Evolutionary conservation across 1,140 invertebrate species (phyloP), one percentile per base, ranked within the genome.

Genomic region (Paramacrobiotus metropolitanus): DNA sequence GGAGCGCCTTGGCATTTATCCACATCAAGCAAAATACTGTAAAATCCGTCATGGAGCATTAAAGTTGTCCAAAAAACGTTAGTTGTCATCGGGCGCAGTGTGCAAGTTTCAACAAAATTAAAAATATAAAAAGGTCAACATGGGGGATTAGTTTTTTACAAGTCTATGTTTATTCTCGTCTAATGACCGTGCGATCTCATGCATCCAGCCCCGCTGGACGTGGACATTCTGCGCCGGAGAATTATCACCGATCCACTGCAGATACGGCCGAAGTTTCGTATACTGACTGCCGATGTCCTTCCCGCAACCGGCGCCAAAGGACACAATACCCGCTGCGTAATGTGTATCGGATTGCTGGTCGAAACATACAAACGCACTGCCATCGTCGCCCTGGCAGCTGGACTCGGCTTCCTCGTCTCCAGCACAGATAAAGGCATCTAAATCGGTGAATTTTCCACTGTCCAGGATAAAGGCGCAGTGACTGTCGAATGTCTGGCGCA

Each of bases 201-300:
- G n/a, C n/a, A n/a, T n/a, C n/a, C n/a, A n/a, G n/a, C n/a, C n/a
- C 28, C 48, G 48, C 28, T 55, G 48, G 15, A 55, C 28, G 15
- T 15, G 15, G 15, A 55, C 48, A 4, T 15, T 28, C 15, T 9
- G 9, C 15, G 15, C 15, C 15, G 48, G 24, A 20, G 15, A 9
- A 9, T 15, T 55, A 20, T 55, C 4, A 20, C 28, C 48, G 9
- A 55, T 55, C 48, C 48, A 55, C 15, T 55, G 15, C 48, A 55
- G 24, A 28, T 55, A 55, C 4, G 15, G 15, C 24, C 48, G 48
- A 9, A 55, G 15, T 55, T 55, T 55, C 15, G 48, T 55, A 28
- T 55, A 55, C 48, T 55, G 48, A 28, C 48, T 55, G 9, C 48
- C 48, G 24, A 55, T 55, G 24, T 55, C 15, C 48, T 55, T 55